phyloP scores from a whole-genome alignment of 2,888 invertebrate species.

The Masnerella sp. region DNA sequence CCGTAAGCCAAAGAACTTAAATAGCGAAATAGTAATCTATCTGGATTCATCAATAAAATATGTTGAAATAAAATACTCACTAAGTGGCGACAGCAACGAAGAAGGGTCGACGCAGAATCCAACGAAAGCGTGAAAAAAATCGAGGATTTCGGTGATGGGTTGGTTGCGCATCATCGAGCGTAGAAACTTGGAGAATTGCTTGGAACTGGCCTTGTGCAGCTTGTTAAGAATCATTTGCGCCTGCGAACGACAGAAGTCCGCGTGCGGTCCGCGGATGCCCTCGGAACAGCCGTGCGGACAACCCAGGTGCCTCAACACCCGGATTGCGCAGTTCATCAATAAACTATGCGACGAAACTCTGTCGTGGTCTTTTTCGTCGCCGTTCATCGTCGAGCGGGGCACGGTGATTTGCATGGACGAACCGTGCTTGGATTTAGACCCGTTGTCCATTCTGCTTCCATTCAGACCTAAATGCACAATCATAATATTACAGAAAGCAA shows the following conservation, averaged over 20 bases:
- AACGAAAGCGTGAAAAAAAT: conserved; percentile 96
- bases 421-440: conserved; percentile 45
- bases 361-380: conserved; percentile 40
- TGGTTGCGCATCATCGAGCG: conserved; percentile 87
- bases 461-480: conserved; percentile 36
- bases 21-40: conserved; percentile 7
- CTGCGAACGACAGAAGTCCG: conserved; percentile 93
- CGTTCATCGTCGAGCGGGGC: conserved; percentile 41
- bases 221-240: conserved; percentile 88
- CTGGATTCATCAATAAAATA: conserved; percentile 18
- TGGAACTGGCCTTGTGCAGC: conserved; percentile 84
- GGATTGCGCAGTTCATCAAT: conserved; percentile 84
- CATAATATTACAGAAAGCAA: too few relatives aligned
- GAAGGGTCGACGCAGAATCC: conserved; percentile 97
- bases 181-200: conserved; percentile 83
- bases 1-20: conserved; percentile 47
- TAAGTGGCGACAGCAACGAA: conserved; percentile 89
- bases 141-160: conserved; percentile 90
- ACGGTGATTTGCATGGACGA: conserved; percentile 51
- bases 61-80: conserved; percentile 81
- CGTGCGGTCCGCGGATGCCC: conserved; percentile 88
- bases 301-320: conserved; percentile 92
- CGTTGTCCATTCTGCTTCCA: conserved; percentile 41
- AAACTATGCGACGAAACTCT: conserved; percentile 82
- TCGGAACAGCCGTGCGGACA: conserved; percentile 96